A percentile compares a stretch with the other conserved stretches of the same genome.
These are phyloP conservation scores for Acanthaster planci DNA, from an alignment of 35 echinoderm and acorn worm species.

Conservation along the genomic window DNA sequence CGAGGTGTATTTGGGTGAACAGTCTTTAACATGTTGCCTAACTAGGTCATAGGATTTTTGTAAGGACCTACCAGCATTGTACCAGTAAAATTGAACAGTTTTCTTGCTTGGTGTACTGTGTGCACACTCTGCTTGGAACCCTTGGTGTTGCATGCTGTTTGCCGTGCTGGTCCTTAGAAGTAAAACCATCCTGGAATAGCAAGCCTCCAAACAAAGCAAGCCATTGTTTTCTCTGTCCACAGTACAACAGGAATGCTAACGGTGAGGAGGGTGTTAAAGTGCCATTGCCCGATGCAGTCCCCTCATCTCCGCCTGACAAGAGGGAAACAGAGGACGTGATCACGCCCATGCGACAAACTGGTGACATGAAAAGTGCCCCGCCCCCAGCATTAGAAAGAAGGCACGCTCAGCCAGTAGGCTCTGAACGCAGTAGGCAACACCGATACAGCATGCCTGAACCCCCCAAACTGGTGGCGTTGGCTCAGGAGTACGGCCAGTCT, in stretches of 20 bases:
- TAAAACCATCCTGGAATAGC: not conserved
- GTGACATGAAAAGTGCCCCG: constrained; percentile 12
- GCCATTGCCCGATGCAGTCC: not conserved
- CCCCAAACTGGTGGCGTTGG: not conserved
- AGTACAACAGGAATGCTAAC: constrained; percentile 22
- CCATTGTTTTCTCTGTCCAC: constrained; percentile 38
- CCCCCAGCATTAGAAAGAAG: constrained; percentile 31
- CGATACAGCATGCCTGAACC: constrained; percentile 24
- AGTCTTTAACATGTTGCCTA: too few relatives aligned
- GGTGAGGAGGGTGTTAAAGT: not conserved
- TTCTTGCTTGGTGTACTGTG: too few relatives aligned
- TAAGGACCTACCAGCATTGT: too few relatives aligned
- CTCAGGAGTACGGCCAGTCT: not conserved
- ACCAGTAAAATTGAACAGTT: too few relatives aligned
- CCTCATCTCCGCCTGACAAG: not conserved
- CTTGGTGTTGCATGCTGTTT: too few relatives aligned
- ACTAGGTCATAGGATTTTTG: too few relatives aligned
- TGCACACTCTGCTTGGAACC: too few relatives aligned
- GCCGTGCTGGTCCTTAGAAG: too few relatives aligned
- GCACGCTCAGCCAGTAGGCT: not conserved
- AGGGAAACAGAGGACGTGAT: constrained; percentile 27
- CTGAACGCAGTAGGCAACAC: constrained; percentile 16
- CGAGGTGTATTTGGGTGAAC: too few relatives aligned
- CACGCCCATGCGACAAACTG: not conserved
- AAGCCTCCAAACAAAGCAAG: constrained; percentile 22